These are phyloP conservation scores for Petrocephalus microphthalmus DNA, from an alignment of 2,113 vertebrate genomes.

Conservation along the genomic window DNA sequence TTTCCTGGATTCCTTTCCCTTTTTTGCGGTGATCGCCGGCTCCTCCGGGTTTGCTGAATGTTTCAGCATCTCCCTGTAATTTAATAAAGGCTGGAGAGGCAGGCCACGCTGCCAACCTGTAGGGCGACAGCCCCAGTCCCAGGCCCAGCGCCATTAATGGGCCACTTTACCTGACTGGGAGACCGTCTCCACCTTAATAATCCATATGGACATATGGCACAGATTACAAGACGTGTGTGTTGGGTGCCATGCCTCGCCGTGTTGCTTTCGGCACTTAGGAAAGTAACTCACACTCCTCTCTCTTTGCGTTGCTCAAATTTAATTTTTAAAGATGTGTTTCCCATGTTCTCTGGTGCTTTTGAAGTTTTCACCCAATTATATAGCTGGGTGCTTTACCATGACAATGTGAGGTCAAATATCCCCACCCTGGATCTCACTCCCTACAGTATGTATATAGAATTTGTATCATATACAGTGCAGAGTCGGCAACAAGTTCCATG, in stretches of 20 bases:
- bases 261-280: neutral
- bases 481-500: neutral
- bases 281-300: neutral
- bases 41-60: slow-evolving; percentile 55
- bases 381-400: neutral
- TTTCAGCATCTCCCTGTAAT: slow-evolving; percentile 52
- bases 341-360: neutral
- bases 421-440: neutral
- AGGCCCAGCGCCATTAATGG: neutral
- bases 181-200: slow-evolving; percentile 4
- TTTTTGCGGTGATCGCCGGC: slow-evolving; percentile 52
- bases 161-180: neutral
- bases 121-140: slow-evolving; percentile 4
- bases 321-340: neutral
- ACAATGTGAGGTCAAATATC: neutral
- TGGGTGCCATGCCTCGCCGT: neutral
- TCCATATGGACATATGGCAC: slow-evolving; percentile 17
- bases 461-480: neutral
- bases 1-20: slow-evolving; percentile 35
- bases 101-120: slow-evolving; percentile 33
- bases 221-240: neutral
- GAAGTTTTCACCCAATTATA: neutral
- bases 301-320: neutral
- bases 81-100: slow-evolving; percentile 51
- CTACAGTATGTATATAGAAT: neutral